These are phyloP conservation scores for Oscarella lobularis DNA, from an alignment of 37 sponge, comb jelly and placozoan genomes.

Conservation along the genomic window DNA sequence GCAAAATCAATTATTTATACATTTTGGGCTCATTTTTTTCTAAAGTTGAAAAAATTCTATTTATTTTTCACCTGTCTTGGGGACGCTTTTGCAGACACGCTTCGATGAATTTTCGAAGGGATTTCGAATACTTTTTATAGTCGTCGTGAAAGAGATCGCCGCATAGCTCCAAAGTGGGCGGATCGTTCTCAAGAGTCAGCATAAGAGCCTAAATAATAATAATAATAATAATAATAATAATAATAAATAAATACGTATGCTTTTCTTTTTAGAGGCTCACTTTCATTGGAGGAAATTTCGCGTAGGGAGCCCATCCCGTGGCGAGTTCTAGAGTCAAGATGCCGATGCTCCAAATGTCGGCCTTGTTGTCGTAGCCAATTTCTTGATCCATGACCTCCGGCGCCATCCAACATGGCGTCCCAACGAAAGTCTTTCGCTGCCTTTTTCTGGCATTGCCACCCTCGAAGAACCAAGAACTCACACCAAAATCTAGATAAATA, in stretches of 20 bases:
- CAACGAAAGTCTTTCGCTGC: constrained; percentile 85
- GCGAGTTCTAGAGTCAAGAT: constrained; percentile 94
- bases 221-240: neutral
- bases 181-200: constrained; percentile 88
- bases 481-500: constrained; percentile 78
- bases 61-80: constrained; percentile 44
- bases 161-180: constrained; percentile 89
- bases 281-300: constrained; percentile 98
- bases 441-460: constrained; percentile 32
- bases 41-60: too few relatives aligned
- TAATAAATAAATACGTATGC: neutral
- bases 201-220: constrained; percentile 50
- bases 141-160: constrained; percentile 68
- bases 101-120: constrained; percentile 87
- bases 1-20: too few relatives aligned
- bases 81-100: constrained; percentile 78
- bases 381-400: constrained; percentile 95
- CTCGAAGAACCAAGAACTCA: constrained; percentile 65
- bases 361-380: constrained; percentile 61
- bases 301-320: constrained; percentile 89
- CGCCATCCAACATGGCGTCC: constrained; percentile 99
- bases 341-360: constrained; percentile 81
- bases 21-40: too few relatives aligned
- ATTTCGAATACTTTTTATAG: constrained; percentile 74
- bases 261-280: constrained; percentile 8